A percentile compares a stretch with the other conserved stretches of the same genome.
Conservation (phyloP, 2,888 invertebrate genomes). For the Dryobotodes eremita region DNA sequence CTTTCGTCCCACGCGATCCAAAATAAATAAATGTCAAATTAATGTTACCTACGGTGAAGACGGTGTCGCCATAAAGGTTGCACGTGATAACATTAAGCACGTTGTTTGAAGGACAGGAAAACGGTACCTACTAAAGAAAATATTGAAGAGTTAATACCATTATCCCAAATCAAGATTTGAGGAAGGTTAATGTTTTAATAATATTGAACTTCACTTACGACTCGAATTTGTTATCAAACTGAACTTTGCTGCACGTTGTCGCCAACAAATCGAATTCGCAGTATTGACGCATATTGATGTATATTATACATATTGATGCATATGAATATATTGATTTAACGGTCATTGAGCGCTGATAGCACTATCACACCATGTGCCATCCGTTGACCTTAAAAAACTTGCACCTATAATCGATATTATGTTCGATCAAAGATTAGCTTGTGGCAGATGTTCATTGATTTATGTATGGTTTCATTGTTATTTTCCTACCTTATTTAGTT, state of each 20-base stretch:
- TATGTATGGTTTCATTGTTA: constrained; percentile 6
- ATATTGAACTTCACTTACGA: background rate
- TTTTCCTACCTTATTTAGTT: background rate
- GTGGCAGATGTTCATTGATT: constrained; percentile 6
- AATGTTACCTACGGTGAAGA: constrained; percentile 28
- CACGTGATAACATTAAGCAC: constrained; percentile 33
- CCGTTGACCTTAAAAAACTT: constrained; percentile 39
- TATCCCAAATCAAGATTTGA: constrained; percentile 21
- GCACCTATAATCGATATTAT: constrained; percentile 42
- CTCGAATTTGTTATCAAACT: constrained; percentile 30
- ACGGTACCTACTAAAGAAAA: constrained; percentile 5
- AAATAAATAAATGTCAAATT: constrained; percentile 49
- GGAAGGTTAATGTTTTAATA: constrained; percentile 20
- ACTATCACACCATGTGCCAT: constrained; percentile 41
- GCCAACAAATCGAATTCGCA: constrained; percentile 15
- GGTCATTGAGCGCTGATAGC: constrained; percentile 42
- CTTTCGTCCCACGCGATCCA: constrained; percentile 41
- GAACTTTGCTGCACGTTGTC: constrained; percentile 12
- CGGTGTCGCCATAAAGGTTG: constrained; percentile 28
- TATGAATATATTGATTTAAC: constrained; percentile 26
- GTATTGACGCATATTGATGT: constrained; percentile 31
- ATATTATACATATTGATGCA: background rate
- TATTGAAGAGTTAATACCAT: constrained; percentile 8
- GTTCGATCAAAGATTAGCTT: constrained; percentile 22
- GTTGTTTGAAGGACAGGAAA: constrained; percentile 48